Conservation (phyloP, 2,797 vertebrate species). For the Tinamus major region DNA sequence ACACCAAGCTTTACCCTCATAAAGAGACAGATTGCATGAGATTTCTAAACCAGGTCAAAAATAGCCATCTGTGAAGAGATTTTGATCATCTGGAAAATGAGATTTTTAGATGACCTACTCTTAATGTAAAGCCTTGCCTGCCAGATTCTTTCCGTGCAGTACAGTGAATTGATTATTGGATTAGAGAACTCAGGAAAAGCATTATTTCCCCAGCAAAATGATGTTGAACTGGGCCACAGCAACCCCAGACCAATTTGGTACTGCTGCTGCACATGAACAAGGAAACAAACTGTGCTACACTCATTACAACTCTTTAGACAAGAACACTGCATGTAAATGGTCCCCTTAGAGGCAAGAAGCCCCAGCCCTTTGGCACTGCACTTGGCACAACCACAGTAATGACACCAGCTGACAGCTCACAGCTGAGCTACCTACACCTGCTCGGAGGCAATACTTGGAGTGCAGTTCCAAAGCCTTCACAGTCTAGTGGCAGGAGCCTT, state of each 20-base stretch:
- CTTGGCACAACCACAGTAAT: neutral
- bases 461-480: neutral
- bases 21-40: constrained; percentile 17
- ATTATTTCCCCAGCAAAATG: neutral
- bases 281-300: neutral
- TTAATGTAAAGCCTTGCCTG: constrained; percentile 44
- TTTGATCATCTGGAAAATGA: constrained; percentile 56
- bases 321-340: accelerated
- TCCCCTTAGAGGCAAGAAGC: neutral
- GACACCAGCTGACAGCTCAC: neutral
- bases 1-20: neutral
- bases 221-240: neutral
- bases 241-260: neutral
- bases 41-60: constrained; percentile 68
- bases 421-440: neutral
- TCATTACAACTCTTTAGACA: neutral
- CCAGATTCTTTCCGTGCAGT: constrained; percentile 2
- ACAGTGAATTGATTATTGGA: neutral
- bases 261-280: neutral
- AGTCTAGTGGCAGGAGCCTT: neutral
- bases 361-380: neutral
- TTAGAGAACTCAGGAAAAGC: neutral
- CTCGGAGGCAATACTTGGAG: neutral
- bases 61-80: constrained; percentile 53
- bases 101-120: constrained; percentile 60